Base-by-base conservation (phyloP, 2,888 invertebrate species). In the Phlogophora meticulosa region DNA sequence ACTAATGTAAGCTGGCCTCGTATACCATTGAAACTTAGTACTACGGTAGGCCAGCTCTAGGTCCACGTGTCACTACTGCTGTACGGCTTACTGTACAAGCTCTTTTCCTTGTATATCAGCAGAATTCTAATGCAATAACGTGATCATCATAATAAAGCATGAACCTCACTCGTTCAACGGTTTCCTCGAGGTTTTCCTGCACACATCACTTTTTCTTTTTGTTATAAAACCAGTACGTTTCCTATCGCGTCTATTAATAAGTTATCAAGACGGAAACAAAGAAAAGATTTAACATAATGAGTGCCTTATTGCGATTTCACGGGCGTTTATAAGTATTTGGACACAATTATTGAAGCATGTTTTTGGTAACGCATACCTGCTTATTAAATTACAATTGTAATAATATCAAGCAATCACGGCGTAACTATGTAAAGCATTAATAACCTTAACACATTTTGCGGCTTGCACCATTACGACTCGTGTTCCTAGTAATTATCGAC, bases 401-500 rank as follows among this genome's bases (percentile, higher is more conserved):
- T 81, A 78, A 80, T 83, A 81, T 72, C 76, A 62, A 80, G 78
- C 80, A 79, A 85, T 82, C 71, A 76, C 80, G 72, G 57, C 58
- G 75, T 78, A 77, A 81, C 80, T 78, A 66, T 81, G 72, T 73
- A 69, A 81, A 80, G 80, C 81, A 81, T 77, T 84, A 85, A 84
- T 85, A 86, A 83, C 83, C 83, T 85, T 81, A 85, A 84, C 78
- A 80, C 83, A 86, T 88, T 86, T 83, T 81, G 85, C 68, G 79
- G 85, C 76, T 84, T 83, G 80, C 72, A 81, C 84, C 78, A 87
- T 84, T 85, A 84, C 80, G 78, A 78, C 43, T 82, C 82, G 81
- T 85, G 86, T 86, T 89, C 81, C 76, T 81, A 85, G 85, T 88
- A 90, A 92, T 92, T 91, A 91, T 83, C 78, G 82, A 75, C 61